Evolutionary conservation across 1,140 invertebrate genomes (phyloP).

Genomic region (Diorhabda carinulata): DNA sequence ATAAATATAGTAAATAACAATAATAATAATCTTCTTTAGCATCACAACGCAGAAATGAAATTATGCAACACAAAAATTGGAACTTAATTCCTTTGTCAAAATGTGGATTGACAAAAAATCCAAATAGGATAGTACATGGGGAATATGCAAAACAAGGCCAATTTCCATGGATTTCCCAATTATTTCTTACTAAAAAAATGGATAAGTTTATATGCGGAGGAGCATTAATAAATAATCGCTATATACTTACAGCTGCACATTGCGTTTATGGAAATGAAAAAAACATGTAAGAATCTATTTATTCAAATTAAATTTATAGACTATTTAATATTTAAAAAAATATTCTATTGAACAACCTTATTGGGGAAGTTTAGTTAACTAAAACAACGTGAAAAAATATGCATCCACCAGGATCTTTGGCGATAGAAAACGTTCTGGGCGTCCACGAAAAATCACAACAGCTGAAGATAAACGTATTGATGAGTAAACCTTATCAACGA

Average conservation of each 20-base stretch:
- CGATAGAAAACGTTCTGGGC: not conserved
- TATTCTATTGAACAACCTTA: too few relatives aligned
- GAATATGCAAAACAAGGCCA: conserved; percentile 56
- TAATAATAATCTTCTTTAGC: too few relatives aligned
- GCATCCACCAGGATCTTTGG: not conserved
- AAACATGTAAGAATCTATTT: conserved; percentile 31
- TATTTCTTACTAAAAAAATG: conserved; percentile 51
- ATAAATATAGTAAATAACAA: too few relatives aligned
- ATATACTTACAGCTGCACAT: conserved; percentile 66
- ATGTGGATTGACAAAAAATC: conserved; percentile 21
- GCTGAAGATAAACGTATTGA: too few relatives aligned
- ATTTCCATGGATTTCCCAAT: conserved; percentile 65
- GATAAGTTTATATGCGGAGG: conserved; percentile 58
- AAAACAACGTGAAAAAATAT: not conserved
- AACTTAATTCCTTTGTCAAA: not conserved
- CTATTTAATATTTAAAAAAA: not conserved
- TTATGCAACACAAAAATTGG: conserved; percentile 12
- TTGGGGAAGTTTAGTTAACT: too few relatives aligned
- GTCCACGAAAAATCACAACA: too few relatives aligned
- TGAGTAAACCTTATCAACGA: too few relatives aligned
- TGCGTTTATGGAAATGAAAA: conserved; percentile 52
- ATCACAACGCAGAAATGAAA: not conserved
- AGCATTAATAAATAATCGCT: conserved; percentile 56
- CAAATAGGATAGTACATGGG: conserved; percentile 62
- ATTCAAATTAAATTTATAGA: not conserved